These are phyloP conservation scores for Gambelia wislizenii DNA, from an alignment of 2,797 vertebrate species.

Conservation along the genomic window DNA sequence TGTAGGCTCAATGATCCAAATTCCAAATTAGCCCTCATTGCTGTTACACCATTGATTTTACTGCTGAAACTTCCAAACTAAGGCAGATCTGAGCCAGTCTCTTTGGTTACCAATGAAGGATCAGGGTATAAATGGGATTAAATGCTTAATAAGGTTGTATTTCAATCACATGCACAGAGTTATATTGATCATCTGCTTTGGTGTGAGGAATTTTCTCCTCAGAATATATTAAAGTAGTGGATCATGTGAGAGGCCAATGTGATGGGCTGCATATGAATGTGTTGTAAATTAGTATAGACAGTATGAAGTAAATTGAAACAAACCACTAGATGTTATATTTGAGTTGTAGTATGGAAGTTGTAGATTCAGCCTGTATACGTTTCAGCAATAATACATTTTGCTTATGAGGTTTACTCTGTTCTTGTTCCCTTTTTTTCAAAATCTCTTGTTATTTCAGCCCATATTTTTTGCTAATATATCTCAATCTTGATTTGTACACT, in stretches of 20 bases:
- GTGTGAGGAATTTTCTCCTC: conserved; percentile 14
- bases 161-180: conserved; percentile 32
- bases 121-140: conserved; percentile 31
- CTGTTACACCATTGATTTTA: conserved; percentile 19
- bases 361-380: background rate
- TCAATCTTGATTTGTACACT: background rate
- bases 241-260: background rate
- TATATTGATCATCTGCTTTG: conserved; percentile 20
- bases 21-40: conserved; percentile 25
- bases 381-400: background rate
- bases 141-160: conserved; percentile 29
- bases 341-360: background rate
- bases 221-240: background rate
- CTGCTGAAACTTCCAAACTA: conserved; percentile 29
- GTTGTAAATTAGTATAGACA: background rate
- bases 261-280: background rate
- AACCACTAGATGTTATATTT: conserved; percentile 2
- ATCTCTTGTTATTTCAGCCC: background rate
- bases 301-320: background rate
- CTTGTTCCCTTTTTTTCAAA: background rate
- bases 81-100: conserved; percentile 27
- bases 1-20: background rate
- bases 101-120: conserved; percentile 15
- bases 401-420: background rate
- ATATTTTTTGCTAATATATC: background rate